Evolutionary conservation across 37 sponge, comb jelly and placozoan species (phyloP).

Genomic region (Diacarnus erythraeanus): DNA sequence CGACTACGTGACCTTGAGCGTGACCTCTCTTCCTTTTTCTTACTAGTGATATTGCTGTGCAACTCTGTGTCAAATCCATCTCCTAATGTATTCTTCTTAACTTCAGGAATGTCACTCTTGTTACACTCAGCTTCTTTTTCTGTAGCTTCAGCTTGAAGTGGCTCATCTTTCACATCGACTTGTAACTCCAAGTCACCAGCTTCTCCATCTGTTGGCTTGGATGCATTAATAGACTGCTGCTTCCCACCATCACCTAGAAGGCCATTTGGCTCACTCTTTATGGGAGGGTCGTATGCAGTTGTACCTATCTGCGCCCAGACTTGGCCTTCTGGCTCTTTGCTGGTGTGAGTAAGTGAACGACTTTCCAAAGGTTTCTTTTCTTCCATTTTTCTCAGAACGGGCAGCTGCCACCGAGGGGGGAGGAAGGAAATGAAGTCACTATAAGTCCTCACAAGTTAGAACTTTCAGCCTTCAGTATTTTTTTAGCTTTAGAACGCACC

Average conservation of each 20-base stretch:
- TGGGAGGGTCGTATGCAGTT: background rate
- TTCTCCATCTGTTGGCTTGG: conserved; percentile 5
- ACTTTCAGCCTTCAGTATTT: no score
- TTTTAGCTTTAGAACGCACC: no score
- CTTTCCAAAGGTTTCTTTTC: conserved; percentile 29
- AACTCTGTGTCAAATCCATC: background rate
- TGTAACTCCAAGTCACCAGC: conserved; percentile 14
- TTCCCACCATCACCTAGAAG: background rate
- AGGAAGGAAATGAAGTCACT: no score
- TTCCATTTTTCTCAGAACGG: conserved; percentile 20
- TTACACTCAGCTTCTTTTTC: background rate
- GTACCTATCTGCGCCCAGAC: conserved; percentile 46
- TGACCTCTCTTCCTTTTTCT: background rate
- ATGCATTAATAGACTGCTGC: background rate
- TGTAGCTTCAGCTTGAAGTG: background rate
- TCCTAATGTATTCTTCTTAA: background rate
- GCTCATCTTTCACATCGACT: conserved; percentile 35
- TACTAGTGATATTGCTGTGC: no score
- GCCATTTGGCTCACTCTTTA: background rate
- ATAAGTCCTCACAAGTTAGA: no score
- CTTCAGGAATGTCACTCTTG: conserved; percentile 9
- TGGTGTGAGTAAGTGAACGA: conserved; percentile 27
- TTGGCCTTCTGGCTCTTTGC: conserved; percentile 43
- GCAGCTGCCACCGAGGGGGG: no score
- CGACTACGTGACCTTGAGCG: background rate